These are phyloP conservation scores for Drosophila kanekoi DNA, from an alignment of 2,888 invertebrate genomes.

Conservation along the genomic window DNA sequence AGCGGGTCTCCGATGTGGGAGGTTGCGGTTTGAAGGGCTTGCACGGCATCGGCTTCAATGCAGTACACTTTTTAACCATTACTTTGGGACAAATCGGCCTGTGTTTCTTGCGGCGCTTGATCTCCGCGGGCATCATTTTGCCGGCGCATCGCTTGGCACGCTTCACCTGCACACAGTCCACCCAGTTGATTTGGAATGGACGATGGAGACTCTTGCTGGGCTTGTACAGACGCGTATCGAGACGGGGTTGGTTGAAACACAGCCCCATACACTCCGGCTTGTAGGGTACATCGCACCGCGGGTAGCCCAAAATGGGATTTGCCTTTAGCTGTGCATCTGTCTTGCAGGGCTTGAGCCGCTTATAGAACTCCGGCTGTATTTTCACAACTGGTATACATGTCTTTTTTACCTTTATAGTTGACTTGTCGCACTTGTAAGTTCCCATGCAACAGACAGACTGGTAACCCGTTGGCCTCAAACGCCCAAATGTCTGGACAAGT, in stretches of 20 bases:
- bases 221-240: conserved; percentile 33
- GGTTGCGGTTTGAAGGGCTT: not conserved
- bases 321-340: conserved; percentile 26
- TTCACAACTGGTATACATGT: not conserved
- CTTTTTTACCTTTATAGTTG: not conserved
- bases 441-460: not conserved
- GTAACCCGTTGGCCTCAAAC: not conserved
- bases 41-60: not conserved
- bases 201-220: conserved; percentile 47
- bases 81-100: not conserved
- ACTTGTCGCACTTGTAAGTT: not conserved
- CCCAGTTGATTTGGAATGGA: conserved; percentile 33
- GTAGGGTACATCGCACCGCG: conserved; percentile 13
- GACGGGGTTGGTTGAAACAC: conserved; percentile 15
- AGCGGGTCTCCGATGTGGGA: not conserved
- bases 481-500: not conserved
- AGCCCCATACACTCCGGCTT: conserved; percentile 3
- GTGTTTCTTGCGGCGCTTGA: not conserved
- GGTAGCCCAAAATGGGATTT: conserved; percentile 23
- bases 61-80: not conserved
- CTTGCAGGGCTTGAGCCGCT: conserved; percentile 15
- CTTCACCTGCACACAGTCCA: conserved; percentile 23
- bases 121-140: not conserved
- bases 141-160: conserved; percentile 2
- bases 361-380: conserved; percentile 11